Evolutionary conservation across 2,888 invertebrate species (phyloP), one percentile per base, ranked within the genome.

Genomic region (Phalera bucephala): DNA sequence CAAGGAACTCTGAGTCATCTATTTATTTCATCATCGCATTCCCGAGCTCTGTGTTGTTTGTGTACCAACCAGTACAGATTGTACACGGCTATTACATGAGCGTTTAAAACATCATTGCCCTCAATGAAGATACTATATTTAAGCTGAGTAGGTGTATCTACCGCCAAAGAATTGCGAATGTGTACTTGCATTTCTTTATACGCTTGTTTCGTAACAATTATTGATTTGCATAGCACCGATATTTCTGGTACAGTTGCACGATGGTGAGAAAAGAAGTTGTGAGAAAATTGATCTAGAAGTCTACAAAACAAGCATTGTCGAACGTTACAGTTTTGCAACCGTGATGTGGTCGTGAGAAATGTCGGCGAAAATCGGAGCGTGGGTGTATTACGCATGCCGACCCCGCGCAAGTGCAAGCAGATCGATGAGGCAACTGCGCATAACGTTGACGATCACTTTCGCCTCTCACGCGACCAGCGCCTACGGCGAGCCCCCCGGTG

Each of bases 301-400:
- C 62, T 65, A 59, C 64, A 73, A 74, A 73, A 75, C 66, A 65
- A 64, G 58, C 60, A 68, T 74, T 72, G 65, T 75, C 57, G 64
- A 73, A 61, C 61, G 49, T 56, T 70, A 73, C 69, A 72, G 71
- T 72, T 61, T 72, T 71, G 62, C 63, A 61, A 70, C 61, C 58
- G 54, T 73, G 75, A 80, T 77, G 72, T 75, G 62, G 72, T 75
- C 78, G 81, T 87, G 83, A 80, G 84, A 84, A 85, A 75, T 73
- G 58, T 44, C 55, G 40, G 65, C 70, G 64, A 76, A 81, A 86
- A 85, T 79, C 76, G 57, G 86, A 86, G 69, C 87, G 87, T 87
- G 87, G 84, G 86, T 80, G 72, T 75, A 73, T 80, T 80, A 79
- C 77, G 73, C 72, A 72, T 73, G 67, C 60, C 41, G 42, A 80